Evolutionary conservation across 2,113 vertebrate species (phyloP).

Genomic region (Mastomys natalensis): DNA sequence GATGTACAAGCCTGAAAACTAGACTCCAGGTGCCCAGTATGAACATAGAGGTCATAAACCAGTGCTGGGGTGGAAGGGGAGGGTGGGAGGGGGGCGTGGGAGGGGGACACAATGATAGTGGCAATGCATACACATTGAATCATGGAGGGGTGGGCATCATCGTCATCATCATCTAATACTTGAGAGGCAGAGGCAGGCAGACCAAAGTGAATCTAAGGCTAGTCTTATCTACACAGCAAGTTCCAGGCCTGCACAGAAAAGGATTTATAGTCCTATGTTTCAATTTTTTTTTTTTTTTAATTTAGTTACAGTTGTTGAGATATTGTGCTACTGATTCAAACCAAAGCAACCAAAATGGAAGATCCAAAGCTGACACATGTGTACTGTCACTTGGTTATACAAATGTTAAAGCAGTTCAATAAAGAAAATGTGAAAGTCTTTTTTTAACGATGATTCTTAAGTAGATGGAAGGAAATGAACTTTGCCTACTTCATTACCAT

Average conservation of each 20-base stretch:
- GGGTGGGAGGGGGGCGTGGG: too few relatives aligned
- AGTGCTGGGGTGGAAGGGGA: not conserved
- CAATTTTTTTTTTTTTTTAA: not conserved
- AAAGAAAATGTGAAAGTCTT: not conserved
- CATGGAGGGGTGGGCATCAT: too few relatives aligned
- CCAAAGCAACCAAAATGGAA: not conserved
- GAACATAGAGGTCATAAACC: not conserved
- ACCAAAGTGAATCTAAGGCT: not conserved
- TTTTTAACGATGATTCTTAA: not conserved
- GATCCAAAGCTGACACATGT: not conserved
- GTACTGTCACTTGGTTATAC: not conserved
- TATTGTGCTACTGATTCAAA: not conserved
- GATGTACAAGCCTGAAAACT: not conserved
- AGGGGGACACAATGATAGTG: too few relatives aligned
- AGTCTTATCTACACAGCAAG: not conserved
- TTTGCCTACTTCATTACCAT: not conserved
- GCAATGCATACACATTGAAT: too few relatives aligned
- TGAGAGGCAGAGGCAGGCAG: not conserved
- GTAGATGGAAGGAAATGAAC: not conserved
- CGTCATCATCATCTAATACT: not conserved
- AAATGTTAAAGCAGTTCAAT: not conserved
- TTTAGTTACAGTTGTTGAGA: slow-evolving; percentile 4
- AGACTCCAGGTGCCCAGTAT: not conserved
- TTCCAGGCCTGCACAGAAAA: not conserved
- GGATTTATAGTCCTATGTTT: not conserved